Conservation (phyloP, 2,888 invertebrate genomes). For the Ophion slaviceki region DNA sequence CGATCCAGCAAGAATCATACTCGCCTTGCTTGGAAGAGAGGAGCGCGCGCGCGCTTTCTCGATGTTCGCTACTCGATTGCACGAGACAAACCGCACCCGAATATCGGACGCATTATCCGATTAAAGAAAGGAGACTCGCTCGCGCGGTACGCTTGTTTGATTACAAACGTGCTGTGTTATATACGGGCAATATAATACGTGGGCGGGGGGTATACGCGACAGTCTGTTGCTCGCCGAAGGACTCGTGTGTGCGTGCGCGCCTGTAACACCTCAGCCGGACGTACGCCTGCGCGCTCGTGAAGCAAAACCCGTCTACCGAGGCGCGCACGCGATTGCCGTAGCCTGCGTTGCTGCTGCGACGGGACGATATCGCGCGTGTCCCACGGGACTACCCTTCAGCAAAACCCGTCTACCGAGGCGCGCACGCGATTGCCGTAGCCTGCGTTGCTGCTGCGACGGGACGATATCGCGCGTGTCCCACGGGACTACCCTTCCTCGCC, state of each 20-base stretch:
- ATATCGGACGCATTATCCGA: conserved; percentile 77
- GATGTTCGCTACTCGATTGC: conserved; percentile 72
- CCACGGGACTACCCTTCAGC: not conserved
- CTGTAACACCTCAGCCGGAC: conserved; percentile 73
- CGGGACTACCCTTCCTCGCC: not conserved
- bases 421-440: conserved; percentile 64
- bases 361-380: not conserved
- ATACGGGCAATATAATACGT: conserved; percentile 80
- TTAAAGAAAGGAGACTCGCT: conserved; percentile 62
- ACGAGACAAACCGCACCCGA: conserved; percentile 70
- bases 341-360: conserved; percentile 16
- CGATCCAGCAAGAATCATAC: conserved; percentile 83
- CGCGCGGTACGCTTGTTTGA: conserved; percentile 72
- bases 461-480: not conserved
- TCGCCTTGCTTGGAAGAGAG: conserved; percentile 74
- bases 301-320: conserved; percentile 16
- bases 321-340: conserved; percentile 66
- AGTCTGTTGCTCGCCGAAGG: conserved; percentile 80
- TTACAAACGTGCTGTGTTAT: conserved; percentile 78
- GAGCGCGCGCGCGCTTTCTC: conserved; percentile 45
- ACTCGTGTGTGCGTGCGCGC: conserved; percentile 75
- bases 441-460: not conserved
- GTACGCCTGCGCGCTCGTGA: conserved; percentile 65
- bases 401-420: conserved; percentile 49
- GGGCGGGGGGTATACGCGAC: conserved; percentile 80